These are phyloP conservation scores for Dolichomitus sp. DNA, from an alignment of 2,888 invertebrate species.

Conservation along the genomic window DNA sequence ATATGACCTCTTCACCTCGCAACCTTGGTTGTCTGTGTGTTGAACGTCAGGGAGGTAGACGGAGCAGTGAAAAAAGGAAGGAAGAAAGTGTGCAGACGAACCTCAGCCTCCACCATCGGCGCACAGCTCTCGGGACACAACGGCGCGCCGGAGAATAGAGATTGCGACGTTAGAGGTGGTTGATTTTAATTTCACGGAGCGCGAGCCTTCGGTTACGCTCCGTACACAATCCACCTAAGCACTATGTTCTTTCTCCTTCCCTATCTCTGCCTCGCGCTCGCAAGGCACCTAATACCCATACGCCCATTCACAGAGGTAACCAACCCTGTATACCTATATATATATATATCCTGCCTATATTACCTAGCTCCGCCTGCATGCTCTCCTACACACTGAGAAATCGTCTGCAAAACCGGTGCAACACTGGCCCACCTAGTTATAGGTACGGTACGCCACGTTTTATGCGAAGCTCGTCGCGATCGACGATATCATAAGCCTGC, in stretches of 20 bases:
- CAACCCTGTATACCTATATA: conserved; percentile 21
- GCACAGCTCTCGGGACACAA: conserved; percentile 56
- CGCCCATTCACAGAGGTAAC: conserved; percentile 24
- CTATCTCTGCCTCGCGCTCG: conserved; percentile 15
- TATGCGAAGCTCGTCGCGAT: conserved; percentile 50
- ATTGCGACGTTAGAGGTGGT: conserved; percentile 84
- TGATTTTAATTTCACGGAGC: conserved; percentile 86
- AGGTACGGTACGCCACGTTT: conserved; percentile 21
- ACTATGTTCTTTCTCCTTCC: conserved; percentile 35
- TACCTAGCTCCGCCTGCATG: conserved; percentile 45
- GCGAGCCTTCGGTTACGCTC: conserved; percentile 84
- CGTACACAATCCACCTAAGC: conserved; percentile 81
- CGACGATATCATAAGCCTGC: conserved; percentile 54
- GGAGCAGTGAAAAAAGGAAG: conserved; percentile 19
- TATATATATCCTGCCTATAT: conserved; percentile 17
- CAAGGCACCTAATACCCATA: conserved; percentile 30
- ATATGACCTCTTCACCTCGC: conserved; percentile 23
- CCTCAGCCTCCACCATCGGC: conserved; percentile 17
- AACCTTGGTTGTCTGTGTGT: conserved; percentile 18
- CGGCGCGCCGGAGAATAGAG: conserved; percentile 74
- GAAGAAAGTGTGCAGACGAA: conserved; percentile 40
- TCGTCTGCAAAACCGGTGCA: conserved; percentile 41
- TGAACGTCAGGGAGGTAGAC: conserved; percentile 15
- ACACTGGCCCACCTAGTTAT: conserved; percentile 56
- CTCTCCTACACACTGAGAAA: conserved; percentile 37